These are phyloP conservation scores for Arenaria interpres DNA, from an alignment of 2,113 vertebrate genomes.

Conservation along the genomic window DNA sequence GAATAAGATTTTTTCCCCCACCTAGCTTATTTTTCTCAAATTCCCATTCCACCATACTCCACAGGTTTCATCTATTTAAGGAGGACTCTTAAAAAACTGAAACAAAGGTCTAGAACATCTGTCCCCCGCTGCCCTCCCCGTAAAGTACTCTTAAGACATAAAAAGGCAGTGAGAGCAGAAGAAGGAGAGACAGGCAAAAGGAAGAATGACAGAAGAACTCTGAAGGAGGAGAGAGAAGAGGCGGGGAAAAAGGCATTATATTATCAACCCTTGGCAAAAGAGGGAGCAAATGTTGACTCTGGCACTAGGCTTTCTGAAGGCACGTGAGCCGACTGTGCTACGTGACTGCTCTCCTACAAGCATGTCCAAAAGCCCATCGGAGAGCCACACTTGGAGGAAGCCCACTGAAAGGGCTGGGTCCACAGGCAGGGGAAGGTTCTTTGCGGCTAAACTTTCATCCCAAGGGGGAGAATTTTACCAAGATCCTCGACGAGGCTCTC, in stretches of 20 bases:
- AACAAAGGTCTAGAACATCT: neutral
- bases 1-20: neutral
- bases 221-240: neutral
- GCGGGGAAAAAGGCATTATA: neutral
- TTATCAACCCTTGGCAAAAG: neutral
- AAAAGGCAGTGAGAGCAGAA: neutral
- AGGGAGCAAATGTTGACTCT: neutral
- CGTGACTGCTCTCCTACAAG: fast-evolving
- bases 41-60: neutral
- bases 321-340: neutral
- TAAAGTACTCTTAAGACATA: neutral
- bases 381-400: neutral
- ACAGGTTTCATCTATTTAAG: neutral
- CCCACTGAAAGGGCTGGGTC: fast-evolving
- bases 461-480: neutral
- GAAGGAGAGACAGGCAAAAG: neutral
- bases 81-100: neutral
- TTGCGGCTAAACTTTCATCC: neutral
- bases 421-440: neutral
- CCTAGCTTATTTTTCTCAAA: neutral
- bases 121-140: fast-evolving
- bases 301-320: neutral
- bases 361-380: fast-evolving
- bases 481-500: fast-evolving
- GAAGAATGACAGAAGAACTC: neutral